Evolutionary conservation across 2,113 vertebrate genomes (phyloP), one percentile per base, ranked within the genome.

Genomic region (Pycnonotus jocosus): DNA sequence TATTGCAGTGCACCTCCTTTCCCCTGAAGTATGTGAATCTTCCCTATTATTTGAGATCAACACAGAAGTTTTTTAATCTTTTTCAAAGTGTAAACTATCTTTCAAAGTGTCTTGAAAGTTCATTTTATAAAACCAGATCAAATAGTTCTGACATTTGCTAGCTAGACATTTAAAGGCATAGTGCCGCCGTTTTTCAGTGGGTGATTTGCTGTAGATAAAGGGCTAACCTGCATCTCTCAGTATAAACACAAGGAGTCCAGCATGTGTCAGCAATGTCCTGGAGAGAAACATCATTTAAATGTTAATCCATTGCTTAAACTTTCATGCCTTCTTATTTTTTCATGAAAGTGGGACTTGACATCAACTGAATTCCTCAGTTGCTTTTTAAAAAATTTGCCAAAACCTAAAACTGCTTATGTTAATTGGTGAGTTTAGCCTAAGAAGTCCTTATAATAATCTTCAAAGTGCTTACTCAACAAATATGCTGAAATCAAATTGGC

Each of bases 91-190:
- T 93, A 96, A 95, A 95, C 88, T 96, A 51, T 95, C 96, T 97
- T 95, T 96, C 77, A 91, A 96, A 80, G 40, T 37, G 81, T 93
- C 96, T 96, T 91, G 85, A 96, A 97, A 98, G 94, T 97, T 96
- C 94, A 92, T 97, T 96, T 97, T 97, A 86, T 97, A 92, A 97
- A 97, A 96, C 81, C 90, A 95, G 96, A 98, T 98, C 97, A 97
- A 97, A 98, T 96, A 77, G 62, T 96, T 96, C 38, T 98, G 98
- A 97, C 97, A 98, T 98, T 98, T 98, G 57, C 96, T 96, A 95
- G 92, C 38, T 84, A 96, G 95, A 95, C 97, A 88, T 97, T 97
- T 95, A 89, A 97, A 97, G 90, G 81, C 66, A 64, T 60, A 62
- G 92, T 62, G 42, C 45, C 78, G 70, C 65, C 42, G 76, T 84